phyloP scores from a whole-genome alignment of 2,888 invertebrate genomes.

The Bellardia bayeri region DNA sequence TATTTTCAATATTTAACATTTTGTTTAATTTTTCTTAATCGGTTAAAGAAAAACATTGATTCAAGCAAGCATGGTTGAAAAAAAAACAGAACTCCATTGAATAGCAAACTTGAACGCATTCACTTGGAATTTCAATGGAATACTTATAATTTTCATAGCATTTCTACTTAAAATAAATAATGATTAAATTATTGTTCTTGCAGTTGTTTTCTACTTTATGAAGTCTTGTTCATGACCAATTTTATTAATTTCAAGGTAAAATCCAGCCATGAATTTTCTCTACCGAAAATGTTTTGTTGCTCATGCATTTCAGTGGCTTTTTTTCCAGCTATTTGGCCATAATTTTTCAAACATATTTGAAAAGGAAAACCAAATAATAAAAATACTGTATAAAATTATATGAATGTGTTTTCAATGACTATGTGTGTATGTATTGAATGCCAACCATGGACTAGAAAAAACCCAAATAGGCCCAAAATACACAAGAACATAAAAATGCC shows the following conservation, averaged over 20 bases:
- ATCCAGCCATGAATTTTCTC: conserved; percentile 6
- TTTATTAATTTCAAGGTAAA: conserved; percentile 60
- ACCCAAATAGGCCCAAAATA: neutral
- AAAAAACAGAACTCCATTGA: neutral
- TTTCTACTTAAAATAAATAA: conserved; percentile 23
- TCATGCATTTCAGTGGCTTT: conserved; percentile 6
- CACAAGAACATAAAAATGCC: conserved; percentile 28
- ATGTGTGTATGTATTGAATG: conserved; percentile 23
- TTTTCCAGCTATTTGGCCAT: conserved; percentile 47
- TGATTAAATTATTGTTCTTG: neutral
- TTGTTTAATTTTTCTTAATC: no score
- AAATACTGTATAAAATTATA: conserved; percentile 40
- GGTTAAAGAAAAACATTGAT: neutral
- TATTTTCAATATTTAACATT: no score
- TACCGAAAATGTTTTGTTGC: neutral
- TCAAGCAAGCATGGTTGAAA: no score
- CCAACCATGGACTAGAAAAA: conserved; percentile 38
- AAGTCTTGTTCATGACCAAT: conserved; percentile 31
- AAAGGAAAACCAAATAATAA: conserved; percentile 58
- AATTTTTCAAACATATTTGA: conserved; percentile 52
- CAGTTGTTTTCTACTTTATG: neutral
- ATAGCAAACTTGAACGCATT: neutral
- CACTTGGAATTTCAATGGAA: neutral
- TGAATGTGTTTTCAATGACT: neutral
- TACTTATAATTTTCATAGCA: neutral